A percentile compares a stretch with the other conserved stretches of the same genome.
phyloP scores from a whole-genome alignment of 2,797 vertebrate species.

The Ataeniobius toweri region DNA sequence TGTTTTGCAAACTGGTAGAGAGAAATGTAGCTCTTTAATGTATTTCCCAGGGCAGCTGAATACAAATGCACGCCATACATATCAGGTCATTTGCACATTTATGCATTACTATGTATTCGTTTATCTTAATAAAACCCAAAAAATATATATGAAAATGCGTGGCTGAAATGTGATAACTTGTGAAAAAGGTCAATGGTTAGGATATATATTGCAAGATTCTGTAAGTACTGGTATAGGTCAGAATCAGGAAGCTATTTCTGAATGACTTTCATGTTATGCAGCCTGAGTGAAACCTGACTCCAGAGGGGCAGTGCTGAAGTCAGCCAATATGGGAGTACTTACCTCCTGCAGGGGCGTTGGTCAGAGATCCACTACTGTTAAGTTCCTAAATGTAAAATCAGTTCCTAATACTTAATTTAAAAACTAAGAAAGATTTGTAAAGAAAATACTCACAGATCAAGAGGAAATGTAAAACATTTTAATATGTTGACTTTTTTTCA shows the following conservation, averaged over 20 bases:
- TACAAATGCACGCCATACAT: neutral
- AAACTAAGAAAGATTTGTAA: neutral
- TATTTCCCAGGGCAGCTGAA: neutral
- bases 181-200: neutral
- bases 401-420: neutral
- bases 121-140: neutral
- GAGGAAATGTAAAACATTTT: conserved; percentile 73
- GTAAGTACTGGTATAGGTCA: conserved; percentile 51
- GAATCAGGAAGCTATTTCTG: conserved; percentile 70
- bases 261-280: conserved; percentile 56
- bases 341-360: conserved; percentile 29
- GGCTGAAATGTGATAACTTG: neutral
- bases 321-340: conserved; percentile 52
- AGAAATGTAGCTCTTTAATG: neutral
- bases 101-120: neutral
- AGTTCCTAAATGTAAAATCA: neutral
- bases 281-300: conserved; percentile 67
- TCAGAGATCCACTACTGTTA: conserved; percentile 30
- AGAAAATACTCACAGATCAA: conserved; percentile 24
- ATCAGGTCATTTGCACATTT: neutral
- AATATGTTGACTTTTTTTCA: conserved; percentile 71
- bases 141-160: neutral
- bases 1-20: neutral
- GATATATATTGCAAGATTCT: neutral
- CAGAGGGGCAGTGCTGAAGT: conserved; percentile 42